Conservation (phyloP, 1,140 invertebrate genomes). For the Drosophila saltans region DNA sequence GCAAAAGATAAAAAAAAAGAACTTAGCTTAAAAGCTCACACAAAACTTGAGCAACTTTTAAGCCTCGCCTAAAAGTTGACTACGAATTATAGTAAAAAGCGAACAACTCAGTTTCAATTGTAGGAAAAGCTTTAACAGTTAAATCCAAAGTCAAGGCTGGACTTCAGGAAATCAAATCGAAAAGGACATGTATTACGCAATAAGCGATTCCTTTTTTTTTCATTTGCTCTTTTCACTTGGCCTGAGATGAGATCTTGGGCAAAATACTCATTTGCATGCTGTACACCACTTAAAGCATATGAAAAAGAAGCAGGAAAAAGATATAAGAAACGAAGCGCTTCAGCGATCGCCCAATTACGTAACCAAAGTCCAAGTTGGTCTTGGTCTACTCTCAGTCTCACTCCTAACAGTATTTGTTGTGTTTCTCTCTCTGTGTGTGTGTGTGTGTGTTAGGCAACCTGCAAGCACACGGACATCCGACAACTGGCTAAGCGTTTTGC, state of each 20-base stretch:
- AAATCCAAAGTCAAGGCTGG: conserved; percentile 9
- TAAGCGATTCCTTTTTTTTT: neutral
- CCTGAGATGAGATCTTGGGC: neutral
- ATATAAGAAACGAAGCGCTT: conserved; percentile 56
- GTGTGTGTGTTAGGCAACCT: conserved; percentile 33
- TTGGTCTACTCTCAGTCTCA: conserved; percentile 22
- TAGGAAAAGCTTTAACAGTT: conserved; percentile 10
- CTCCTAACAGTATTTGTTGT: conserved; percentile 39
- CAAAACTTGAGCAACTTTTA: conserved; percentile 6
- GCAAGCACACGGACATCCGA: conserved; percentile 36
- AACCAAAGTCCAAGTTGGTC: conserved; percentile 48
- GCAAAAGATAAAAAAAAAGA: conserved; percentile 67
- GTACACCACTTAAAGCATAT: neutral
- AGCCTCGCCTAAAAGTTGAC: conserved; percentile 37
- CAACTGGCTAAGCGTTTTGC: conserved; percentile 24
- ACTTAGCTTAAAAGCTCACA: conserved; percentile 21
- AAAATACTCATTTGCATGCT: conserved; percentile 14
- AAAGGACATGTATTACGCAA: neutral
- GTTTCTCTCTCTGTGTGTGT: neutral
- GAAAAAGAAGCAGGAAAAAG: conserved; percentile 15
- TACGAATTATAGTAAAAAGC: conserved; percentile 3
- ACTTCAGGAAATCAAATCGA: neutral
- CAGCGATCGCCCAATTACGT: conserved; percentile 66
- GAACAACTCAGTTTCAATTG: neutral
- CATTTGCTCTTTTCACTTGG: neutral